Conservation (phyloP, 2,888 invertebrate genomes). For the Apodemia hepburni region DNA sequence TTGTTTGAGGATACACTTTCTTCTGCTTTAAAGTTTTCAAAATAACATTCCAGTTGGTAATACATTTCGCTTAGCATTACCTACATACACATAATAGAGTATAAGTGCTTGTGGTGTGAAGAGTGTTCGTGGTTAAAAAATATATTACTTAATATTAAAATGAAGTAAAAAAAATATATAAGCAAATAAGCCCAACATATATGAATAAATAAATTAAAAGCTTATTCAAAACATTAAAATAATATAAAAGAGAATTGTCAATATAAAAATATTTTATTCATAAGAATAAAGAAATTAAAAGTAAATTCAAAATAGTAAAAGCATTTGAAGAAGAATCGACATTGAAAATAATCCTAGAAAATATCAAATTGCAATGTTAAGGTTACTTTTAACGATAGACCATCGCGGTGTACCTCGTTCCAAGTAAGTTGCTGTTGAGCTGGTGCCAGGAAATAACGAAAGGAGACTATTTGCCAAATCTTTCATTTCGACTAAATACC, state of each 20-base stretch:
- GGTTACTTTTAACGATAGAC: slow-evolving; percentile 5
- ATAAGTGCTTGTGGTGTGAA: background rate
- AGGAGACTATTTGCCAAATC: slow-evolving; percentile 26
- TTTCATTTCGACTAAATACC: slow-evolving; percentile 10
- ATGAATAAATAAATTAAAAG: too few species aligned
- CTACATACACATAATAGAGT: background rate
- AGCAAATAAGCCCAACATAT: too few species aligned
- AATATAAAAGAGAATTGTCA: background rate
- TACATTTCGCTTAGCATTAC: slow-evolving; percentile 3
- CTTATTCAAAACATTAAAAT: too few species aligned
- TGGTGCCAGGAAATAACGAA: slow-evolving; percentile 27
- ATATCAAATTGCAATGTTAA: background rate
- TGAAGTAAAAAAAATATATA: too few species aligned
- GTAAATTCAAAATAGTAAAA: too few species aligned
- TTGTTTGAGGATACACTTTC: background rate
- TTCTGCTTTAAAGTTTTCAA: background rate
- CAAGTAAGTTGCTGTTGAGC: slow-evolving; percentile 22
- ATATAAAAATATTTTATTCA: too few species aligned
- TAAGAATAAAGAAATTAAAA: too few species aligned
- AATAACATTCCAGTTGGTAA: background rate
- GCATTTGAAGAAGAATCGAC: background rate
- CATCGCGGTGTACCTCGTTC: slow-evolving; percentile 12
- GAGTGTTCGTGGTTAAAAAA: too few species aligned
- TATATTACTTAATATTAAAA: too few species aligned
- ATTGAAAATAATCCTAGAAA: background rate